A percentile compares a stretch with the other conserved stretches of the same genome.
Conservation (phyloP, 2,888 invertebrate genomes). For the Harpalus rufipes region DNA sequence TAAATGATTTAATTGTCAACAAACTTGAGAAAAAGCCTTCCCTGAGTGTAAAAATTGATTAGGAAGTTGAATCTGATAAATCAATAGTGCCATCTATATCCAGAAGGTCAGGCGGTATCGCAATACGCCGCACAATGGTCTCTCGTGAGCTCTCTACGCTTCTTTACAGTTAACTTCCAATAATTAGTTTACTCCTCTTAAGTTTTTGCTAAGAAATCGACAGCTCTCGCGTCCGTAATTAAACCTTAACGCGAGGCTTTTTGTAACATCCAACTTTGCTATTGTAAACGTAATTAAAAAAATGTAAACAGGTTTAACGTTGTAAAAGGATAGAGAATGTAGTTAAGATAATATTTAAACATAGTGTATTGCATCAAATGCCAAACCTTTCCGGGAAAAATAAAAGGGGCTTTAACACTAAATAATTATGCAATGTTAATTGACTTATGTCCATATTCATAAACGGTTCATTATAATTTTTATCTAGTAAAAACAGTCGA, state of each 20-base stretch:
- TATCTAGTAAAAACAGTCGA: no score
- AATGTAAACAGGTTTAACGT: constrained; percentile 24
- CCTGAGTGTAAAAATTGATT: constrained; percentile 1
- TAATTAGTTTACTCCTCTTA: constrained; percentile 57
- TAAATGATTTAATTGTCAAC: constrained; percentile 2
- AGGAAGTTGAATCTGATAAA: not conserved
- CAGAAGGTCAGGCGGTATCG: not conserved
- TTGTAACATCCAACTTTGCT: not conserved
- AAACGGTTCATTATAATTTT: no score
- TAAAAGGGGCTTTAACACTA: no score
- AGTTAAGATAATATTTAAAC: no score
- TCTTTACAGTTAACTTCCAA: constrained; percentile 40
- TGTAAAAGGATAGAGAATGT: not conserved
- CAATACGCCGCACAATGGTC: not conserved
- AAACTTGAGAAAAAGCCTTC: not conserved
- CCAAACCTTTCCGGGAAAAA: no score
- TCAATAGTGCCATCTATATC: not conserved
- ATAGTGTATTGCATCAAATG: no score
- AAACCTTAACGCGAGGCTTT: constrained; percentile 19
- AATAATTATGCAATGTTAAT: no score
- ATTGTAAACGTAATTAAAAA: constrained; percentile 56
- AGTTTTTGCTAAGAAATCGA: constrained; percentile 33
- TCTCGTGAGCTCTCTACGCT: not conserved
- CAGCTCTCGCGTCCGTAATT: constrained; percentile 50
- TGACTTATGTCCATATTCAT: no score